A percentile compares a stretch with the other conserved stretches of the same genome.
These are phyloP conservation scores for Morpho deidamia DNA, from an alignment of 2,888 invertebrate species.

Conservation along the genomic window DNA sequence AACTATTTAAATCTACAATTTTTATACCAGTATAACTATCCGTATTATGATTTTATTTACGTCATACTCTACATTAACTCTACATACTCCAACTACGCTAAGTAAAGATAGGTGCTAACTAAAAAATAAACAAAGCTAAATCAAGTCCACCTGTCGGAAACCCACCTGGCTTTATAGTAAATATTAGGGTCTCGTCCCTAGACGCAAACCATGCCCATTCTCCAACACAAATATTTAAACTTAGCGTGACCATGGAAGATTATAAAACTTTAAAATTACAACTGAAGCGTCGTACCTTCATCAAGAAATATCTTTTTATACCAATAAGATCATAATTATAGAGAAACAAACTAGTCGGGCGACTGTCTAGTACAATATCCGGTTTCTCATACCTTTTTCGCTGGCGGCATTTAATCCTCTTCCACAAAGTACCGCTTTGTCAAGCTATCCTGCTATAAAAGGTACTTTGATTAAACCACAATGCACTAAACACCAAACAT, in stretches of 20 bases:
- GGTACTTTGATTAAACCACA: constrained; percentile 47
- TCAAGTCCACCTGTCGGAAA: constrained; percentile 58
- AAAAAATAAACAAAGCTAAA: constrained; percentile 23
- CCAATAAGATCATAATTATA: constrained; percentile 42
- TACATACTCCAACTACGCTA: constrained; percentile 4
- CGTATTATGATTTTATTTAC: too few species aligned
- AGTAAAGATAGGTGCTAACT: constrained; percentile 28
- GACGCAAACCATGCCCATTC: constrained; percentile 47
- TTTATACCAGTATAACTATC: too few species aligned
- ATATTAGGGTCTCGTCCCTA: constrained; percentile 35
- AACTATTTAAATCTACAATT: too few species aligned
- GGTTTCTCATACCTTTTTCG: constrained; percentile 71
- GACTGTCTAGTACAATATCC: constrained; percentile 63
- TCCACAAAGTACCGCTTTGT: constrained; percentile 17
- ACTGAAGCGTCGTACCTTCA: constrained; percentile 36
- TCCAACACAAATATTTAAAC: constrained; percentile 57
- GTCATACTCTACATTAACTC: too few species aligned
- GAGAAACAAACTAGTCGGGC: constrained; percentile 54
- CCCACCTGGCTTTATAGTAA: constrained; percentile 50
- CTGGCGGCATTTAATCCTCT: constrained; percentile 62
- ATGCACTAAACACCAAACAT: constrained; percentile 62
- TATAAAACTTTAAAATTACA: constrained; percentile 15
- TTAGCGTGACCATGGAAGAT: constrained; percentile 39
- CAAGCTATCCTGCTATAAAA: constrained; percentile 30
- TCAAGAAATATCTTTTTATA: constrained; percentile 31